Evolutionary conservation across 2,113 vertebrate genomes (phyloP), one percentile per base, ranked within the genome.

Genomic region (Pleuronectes platessa): DNA sequence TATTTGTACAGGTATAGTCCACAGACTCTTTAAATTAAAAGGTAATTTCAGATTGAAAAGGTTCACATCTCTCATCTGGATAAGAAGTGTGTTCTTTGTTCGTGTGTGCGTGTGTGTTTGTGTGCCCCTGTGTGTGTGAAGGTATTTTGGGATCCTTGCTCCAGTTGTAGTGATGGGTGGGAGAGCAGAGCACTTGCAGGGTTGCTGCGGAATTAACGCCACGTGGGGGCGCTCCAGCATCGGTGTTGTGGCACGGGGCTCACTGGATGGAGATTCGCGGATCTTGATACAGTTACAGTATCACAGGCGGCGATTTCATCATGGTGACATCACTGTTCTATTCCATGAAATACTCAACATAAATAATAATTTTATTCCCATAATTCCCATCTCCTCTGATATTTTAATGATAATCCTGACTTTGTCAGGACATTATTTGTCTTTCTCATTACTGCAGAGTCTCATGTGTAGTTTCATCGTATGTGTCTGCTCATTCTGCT

Each of bases 191-290:
- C 13, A 11, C 0, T 6, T 40, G 0, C 10, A 2, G 21, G 68
- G 10, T 2, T 20, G n/a, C 24, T 4, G 18, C 45, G 51, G 51
- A 3, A 3, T 21, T 4, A 2, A 2, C 5, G 54, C 21, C 90
- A 23, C 81, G 5, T 76, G 84, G 21, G 69, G 85, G 84, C 74
- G 85, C 83, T 68, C 66, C 60, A 20, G 53, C 35, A 73, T 62
- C 81, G 37, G 31, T 2, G 35, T 18, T 42, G 4, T 42, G 56
- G n/a, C 4, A 49, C 13, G 4, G 14, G 45, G 17, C 45, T 53
- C 20, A 9, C 54, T 3, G 54, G n/a, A 11, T 21, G 4, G 10
- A 12, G 56, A 13, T 13, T 14, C 24, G 13, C 51, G 53, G 63
- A 13, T 58, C 45, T 54, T 55, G 67, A 47, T 7, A 51, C 86